A percentile compares a stretch with the other conserved stretches of the same genome.
Evolutionary conservation across 1,140 invertebrate species (phyloP).

Genomic region (Phocides pigmalion): DNA sequence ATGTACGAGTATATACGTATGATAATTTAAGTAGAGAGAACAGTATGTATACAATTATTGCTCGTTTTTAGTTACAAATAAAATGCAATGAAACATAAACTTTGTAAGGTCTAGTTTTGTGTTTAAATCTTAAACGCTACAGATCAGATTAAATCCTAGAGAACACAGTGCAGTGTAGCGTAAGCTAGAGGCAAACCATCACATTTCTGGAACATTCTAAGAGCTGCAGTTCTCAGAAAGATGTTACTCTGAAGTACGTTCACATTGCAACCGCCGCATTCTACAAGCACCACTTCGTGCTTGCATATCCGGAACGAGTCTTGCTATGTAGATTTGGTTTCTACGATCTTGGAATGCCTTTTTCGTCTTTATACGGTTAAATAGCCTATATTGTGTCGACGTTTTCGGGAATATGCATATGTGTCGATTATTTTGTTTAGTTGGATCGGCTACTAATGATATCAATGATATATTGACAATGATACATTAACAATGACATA

Average conservation of each 20-base stretch:
- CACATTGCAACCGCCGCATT: constrained; percentile 14
- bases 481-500: too few relatives aligned
- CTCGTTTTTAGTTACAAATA: too few relatives aligned
- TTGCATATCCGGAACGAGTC: neutral
- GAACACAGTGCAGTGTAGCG: neutral
- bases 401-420: too few relatives aligned
- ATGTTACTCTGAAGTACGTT: constrained; percentile 8
- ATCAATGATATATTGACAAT: too few relatives aligned
- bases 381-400: too few relatives aligned
- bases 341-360: neutral
- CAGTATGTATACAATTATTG: too few relatives aligned
- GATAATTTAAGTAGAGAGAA: too few relatives aligned
- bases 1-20: too few relatives aligned
- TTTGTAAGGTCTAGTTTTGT: too few relatives aligned
- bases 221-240: constrained; percentile 1
- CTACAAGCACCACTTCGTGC: neutral
- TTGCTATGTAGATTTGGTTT: constrained; percentile 13
- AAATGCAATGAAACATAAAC: too few relatives aligned
- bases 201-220: constrained; percentile 12
- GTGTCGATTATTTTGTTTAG: too few relatives aligned
- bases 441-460: too few relatives aligned
- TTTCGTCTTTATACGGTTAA: neutral
- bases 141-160: neutral
- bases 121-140: neutral
- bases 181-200: neutral